Evolutionary conservation across 2,113 vertebrate species (phyloP), one percentile per base, ranked within the genome.

Genomic region (Rhabdornis inornatus): DNA sequence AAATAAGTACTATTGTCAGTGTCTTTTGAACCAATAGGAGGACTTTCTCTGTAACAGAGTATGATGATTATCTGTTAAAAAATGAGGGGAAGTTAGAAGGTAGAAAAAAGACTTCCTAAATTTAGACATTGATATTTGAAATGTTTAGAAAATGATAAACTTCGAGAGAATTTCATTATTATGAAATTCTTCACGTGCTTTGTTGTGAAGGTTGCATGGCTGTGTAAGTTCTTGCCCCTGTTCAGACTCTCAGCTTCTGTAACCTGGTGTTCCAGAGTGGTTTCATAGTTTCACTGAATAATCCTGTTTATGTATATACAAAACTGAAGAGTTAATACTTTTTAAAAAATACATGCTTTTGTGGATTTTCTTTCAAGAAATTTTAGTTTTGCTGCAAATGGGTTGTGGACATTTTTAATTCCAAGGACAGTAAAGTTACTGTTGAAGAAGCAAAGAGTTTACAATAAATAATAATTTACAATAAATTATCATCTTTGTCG

Each of bases 231-330:
- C 30, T 63, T 52, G 23, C 3, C 6, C 23, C 4, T n/a, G 35
- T 39, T 89, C 45, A 37, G 61, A 42, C 27, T 19, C 16, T 42
- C 31, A 37, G 11, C 15, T 69, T 40, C 69, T 56, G 18, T 52
- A 57, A 61, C 28, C 25, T 30, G 24, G 5, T 79, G 22, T 13
- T 69, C 90, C 47, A 44, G 31, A 20, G 6, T 76, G 16, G 45
- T 52, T 68, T 22, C 31, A 7, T 24, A 28, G 19, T 31, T 55
- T 78, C 22, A 50, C 39, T 37, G 42, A 84, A 75, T 40, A 55
- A 22, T n/a, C 22, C 14, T 87, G 10, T 57, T 65, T 53, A 63
- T 0, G 0, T 52, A 4, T 22, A 17, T 28, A 45, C 0, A 1
- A 31, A 82, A 28, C 28, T 39, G 30, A 79, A 39, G 57, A 52